Evolutionary conservation across 1,140 invertebrate genomes (phyloP).

Genomic region (Camponotus vicinus): DNA sequence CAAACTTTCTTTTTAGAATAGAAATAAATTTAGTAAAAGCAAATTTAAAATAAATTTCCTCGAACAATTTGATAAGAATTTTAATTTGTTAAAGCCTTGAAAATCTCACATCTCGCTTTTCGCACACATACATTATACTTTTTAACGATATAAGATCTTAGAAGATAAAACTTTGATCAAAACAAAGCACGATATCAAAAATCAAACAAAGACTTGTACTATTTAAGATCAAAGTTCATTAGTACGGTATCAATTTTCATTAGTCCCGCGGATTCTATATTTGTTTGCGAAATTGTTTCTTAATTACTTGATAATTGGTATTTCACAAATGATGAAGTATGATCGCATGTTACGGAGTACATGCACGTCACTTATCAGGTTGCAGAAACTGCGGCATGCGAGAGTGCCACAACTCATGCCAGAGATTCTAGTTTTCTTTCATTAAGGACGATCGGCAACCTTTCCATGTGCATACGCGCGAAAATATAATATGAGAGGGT

Average conservation of each 20-base stretch:
- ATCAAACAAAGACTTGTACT: not conserved
- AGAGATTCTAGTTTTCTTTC: constrained; percentile 47
- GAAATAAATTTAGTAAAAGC: not conserved
- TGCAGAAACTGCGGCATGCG: constrained; percentile 64
- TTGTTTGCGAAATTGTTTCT: constrained; percentile 77
- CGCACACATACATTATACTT: not conserved
- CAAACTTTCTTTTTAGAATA: not conserved
- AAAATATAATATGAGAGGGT: not conserved
- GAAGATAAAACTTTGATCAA: no score
- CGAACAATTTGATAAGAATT: not conserved
- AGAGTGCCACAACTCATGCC: constrained; percentile 28
- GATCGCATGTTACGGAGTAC: constrained; percentile 77
- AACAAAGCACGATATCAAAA: not conserved
- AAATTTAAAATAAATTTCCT: not conserved
- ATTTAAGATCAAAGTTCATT: constrained; percentile 31
- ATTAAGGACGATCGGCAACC: constrained; percentile 38
- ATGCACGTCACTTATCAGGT: constrained; percentile 49
- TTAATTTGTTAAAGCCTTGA: not conserved
- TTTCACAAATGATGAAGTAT: constrained; percentile 71
- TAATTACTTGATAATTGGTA: constrained; percentile 79
- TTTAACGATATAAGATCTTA: not conserved
- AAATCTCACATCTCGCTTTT: not conserved
- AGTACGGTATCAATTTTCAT: constrained; percentile 67
- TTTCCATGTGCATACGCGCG: constrained; percentile 19
- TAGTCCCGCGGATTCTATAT: constrained; percentile 66